Percentiles rank a stretch among this genome's conserved stretches.
phyloP scores from a whole-genome alignment of 2,113 vertebrate genomes.

The Blennius ocellaris region DNA sequence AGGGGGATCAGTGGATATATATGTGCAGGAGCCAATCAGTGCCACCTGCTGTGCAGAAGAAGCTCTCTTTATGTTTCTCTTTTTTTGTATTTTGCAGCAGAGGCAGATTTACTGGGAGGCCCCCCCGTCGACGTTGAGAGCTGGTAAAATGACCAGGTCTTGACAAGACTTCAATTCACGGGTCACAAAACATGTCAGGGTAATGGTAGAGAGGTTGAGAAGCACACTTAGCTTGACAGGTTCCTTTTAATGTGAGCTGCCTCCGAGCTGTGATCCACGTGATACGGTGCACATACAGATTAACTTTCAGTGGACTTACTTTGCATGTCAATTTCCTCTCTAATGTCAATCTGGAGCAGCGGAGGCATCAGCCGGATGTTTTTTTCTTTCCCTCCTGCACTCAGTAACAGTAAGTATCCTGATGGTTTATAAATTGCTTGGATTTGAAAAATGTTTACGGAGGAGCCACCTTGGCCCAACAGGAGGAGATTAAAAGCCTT shows the following conservation, averaged over 20 bases:
- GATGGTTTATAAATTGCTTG: slow-evolving; percentile 12
- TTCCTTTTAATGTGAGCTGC: slow-evolving; percentile 80
- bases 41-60: slow-evolving; percentile 69
- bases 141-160: slow-evolving; percentile 78
- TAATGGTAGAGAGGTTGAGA: slow-evolving; percentile 76
- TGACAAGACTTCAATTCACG: slow-evolving; percentile 84
- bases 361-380: slow-evolving; percentile 13
- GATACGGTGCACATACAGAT: slow-evolving; percentile 78
- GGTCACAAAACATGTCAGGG: slow-evolving; percentile 83
- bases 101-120: slow-evolving; percentile 61
- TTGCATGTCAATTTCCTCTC: slow-evolving; percentile 68
- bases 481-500: slow-evolving; percentile 42
- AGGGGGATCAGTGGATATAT: slow-evolving; percentile 15
- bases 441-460: slow-evolving; percentile 22
- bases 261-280: slow-evolving; percentile 73
- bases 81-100: slow-evolving; percentile 21
- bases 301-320: slow-evolving; percentile 56
- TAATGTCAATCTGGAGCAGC: slow-evolving; percentile 62
- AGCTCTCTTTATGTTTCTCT: too few relatives aligned
- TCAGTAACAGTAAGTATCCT: not conserved
- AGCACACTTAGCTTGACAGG: slow-evolving; percentile 79
- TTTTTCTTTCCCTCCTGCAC: slow-evolving; percentile 4
- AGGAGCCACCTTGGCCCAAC: slow-evolving; percentile 6
- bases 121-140: slow-evolving; percentile 68
- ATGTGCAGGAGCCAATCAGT: slow-evolving; percentile 61